Evolutionary conservation across 2,113 vertebrate genomes (phyloP).

Genomic region (Theristicus caerulescens): DNA sequence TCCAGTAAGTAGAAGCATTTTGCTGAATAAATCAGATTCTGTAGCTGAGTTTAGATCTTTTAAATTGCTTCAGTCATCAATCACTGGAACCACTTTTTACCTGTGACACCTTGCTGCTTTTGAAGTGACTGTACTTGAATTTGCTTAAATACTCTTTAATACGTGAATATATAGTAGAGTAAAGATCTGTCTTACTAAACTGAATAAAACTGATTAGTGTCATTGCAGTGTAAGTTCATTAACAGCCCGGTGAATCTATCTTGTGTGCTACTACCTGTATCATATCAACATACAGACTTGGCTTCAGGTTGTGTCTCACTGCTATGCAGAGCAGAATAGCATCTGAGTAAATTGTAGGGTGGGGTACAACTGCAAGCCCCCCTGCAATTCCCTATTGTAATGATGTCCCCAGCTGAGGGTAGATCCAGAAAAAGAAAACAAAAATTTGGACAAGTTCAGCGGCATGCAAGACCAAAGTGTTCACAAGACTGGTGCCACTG

Average conservation of each 20-base stretch:
- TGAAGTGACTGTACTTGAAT: slow-evolving; percentile 4
- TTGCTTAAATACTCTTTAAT: not conserved
- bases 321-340: not conserved
- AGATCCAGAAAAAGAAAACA: too few species aligned
- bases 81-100: not conserved
- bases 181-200: not conserved
- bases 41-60: slow-evolving; percentile 11
- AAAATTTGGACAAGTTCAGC: not conserved
- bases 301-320: not conserved
- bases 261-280: not conserved
- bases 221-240: not conserved
- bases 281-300: fast-evolving
- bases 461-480: fast-evolving
- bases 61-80: not conserved
- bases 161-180: not conserved
- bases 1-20: slow-evolving; percentile 65
- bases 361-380: too few species aligned
- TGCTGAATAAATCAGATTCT: not conserved
- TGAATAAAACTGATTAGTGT: not conserved
- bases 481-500: not conserved
- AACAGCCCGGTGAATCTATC: not conserved
- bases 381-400: fast-evolving
- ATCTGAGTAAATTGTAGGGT: fast-evolving
- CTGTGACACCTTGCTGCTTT: not conserved
- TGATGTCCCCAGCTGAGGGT: not conserved